These are phyloP conservation scores for Bilobella aurantiaca DNA, from an alignment of 1,140 invertebrate genomes.

Conservation along the genomic window DNA sequence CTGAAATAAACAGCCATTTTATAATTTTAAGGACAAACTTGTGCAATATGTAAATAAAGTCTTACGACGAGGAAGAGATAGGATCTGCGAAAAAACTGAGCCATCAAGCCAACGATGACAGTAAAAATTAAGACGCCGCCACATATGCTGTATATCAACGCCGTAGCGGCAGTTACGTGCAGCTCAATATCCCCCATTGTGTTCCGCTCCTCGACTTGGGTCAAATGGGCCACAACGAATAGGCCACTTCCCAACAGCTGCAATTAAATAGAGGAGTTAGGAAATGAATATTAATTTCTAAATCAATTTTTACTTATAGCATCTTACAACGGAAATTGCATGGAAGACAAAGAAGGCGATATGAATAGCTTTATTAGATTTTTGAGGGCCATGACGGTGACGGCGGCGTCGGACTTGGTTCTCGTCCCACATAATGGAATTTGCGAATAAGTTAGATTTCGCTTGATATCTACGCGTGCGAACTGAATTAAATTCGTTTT, in stretches of 20 bases:
- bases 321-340: background rate
- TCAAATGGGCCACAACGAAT: background rate
- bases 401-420: background rate
- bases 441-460: background rate
- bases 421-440: background rate
- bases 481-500: background rate
- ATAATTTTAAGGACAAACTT: background rate
- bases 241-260: background rate
- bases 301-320: too few species aligned
- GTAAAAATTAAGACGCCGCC: background rate
- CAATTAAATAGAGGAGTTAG: background rate
- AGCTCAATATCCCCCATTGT: background rate
- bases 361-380: background rate
- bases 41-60: background rate
- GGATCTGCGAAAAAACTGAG: background rate
- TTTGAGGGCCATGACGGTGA: background rate
- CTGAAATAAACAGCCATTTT: background rate
- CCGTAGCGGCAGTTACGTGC: background rate
- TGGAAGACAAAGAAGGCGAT: background rate
- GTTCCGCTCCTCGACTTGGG: background rate
- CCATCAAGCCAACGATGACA: background rate
- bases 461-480: background rate
- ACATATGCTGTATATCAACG: background rate
- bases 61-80: background rate
- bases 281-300: background rate